Base-by-base conservation (phyloP, 2,888 invertebrate species). In the Yponomeuta sedellus region DNA sequence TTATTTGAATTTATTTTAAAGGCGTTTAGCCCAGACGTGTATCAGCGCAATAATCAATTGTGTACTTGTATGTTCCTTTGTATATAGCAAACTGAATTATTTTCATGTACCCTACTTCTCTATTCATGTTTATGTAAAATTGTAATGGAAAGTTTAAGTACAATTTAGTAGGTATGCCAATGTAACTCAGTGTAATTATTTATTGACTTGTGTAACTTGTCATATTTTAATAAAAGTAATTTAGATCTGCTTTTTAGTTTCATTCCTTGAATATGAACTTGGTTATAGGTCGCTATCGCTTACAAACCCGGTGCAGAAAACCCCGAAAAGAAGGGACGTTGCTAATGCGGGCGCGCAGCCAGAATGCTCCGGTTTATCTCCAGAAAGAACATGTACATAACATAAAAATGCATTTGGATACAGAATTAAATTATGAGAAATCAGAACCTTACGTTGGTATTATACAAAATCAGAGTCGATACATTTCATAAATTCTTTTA, bases 171-270 rank as follows among this genome's bases (percentile, higher is more conserved):
- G 77, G 70, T 70, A 69, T 72, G 70, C 70, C 70, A 70, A 69
- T 72, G 70, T 71, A 68, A 71, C 67, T 69, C 73, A 74, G 72
- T 75, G 77, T 79, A 82, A 82, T 83, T 81, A 82, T 82, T 81
- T 80, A 76, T 76, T 79, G 77, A 77, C 78, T 81, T 74, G 74
- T 75, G 71, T 72, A 76, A 73, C 72, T 74, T 58, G 66, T 64
- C 74, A 75, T 74, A 71, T 74, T 72, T 74, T 75, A 85, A 83
- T 86, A 87, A 84, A 87, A 71, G 73, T 80, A 79, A 78, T 78
- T 81, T 83, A 83, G 84, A 87, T 86, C 84, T 86, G 83, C 76
- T 72, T 75, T 75, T 77, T 83, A 76, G 81, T 86, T 68, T 67
- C 63, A 65, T 64, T 52, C 44, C 16, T 52, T 16, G 44, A 52